Conservation (phyloP, 2,888 invertebrate genomes). For the Sesamia inferens region DNA sequence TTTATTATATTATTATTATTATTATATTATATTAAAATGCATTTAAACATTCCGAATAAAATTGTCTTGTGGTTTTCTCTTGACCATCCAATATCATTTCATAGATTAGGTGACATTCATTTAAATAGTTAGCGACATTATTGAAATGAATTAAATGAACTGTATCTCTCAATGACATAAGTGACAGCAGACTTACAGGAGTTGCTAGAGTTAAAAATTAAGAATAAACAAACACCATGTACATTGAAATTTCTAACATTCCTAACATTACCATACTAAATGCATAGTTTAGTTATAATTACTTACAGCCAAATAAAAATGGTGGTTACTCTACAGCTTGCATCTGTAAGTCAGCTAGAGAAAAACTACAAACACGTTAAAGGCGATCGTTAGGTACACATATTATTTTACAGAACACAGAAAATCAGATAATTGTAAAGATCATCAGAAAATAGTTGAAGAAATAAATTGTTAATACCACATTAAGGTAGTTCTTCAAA, state of each 20-base stretch:
- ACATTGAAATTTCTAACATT: constrained; percentile 16
- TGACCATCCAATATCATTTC: neutral
- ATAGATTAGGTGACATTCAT: neutral
- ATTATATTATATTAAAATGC: no score
- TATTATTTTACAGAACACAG: constrained; percentile 11
- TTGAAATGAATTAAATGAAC: constrained; percentile 1
- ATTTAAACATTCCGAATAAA: constrained; percentile 36
- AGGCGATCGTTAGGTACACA: neutral
- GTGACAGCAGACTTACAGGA: neutral
- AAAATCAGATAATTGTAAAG: constrained; percentile 6
- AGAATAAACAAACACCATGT: neutral
- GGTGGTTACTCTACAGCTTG: constrained; percentile 13
- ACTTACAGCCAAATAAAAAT: constrained; percentile 19
- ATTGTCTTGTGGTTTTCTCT: constrained; percentile 2
- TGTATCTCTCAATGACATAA: neutral
- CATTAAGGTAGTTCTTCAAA: constrained; percentile 6
- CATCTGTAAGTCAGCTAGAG: constrained; percentile 3
- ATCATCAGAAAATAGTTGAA: neutral
- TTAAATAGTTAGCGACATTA: neutral
- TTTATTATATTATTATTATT: no score
- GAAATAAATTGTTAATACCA: constrained; percentile 1
- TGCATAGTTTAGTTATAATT: constrained; percentile 24
- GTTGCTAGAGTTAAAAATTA: neutral
- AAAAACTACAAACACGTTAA: constrained; percentile 23
- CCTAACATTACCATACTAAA: constrained; percentile 40